Evolutionary conservation across 2,113 vertebrate species (phyloP).

Genomic region (Tupaia tana): DNA sequence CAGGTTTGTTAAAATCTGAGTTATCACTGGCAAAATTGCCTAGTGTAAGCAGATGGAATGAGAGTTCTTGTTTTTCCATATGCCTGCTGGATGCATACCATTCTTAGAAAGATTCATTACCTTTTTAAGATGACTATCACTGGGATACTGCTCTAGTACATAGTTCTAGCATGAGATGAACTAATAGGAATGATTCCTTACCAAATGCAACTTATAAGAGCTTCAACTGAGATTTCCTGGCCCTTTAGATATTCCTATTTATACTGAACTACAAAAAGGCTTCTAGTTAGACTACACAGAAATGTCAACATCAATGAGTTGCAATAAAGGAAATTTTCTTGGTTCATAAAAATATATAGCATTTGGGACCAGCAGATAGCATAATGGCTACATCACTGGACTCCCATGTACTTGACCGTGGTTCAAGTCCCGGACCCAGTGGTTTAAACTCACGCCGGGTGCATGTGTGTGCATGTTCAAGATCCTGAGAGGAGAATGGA

Average conservation of each 20-base stretch:
- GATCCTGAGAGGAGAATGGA: too few relatives aligned
- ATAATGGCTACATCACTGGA: too few relatives aligned
- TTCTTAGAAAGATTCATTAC: neutral
- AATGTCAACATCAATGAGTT: conserved; percentile 44
- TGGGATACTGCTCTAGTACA: neutral
- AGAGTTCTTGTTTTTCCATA: neutral
- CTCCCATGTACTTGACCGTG: too few relatives aligned
- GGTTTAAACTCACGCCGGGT: too few relatives aligned
- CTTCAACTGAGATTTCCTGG: neutral
- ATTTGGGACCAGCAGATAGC: too few relatives aligned
- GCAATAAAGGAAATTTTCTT: conserved; percentile 28
- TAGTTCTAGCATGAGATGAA: neutral
- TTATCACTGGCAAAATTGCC: neutral
- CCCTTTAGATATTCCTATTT: neutral
- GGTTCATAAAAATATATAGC: neutral
- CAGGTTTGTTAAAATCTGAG: neutral
- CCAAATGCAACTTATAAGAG: neutral
- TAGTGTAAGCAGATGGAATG: neutral
- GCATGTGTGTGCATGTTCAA: too few relatives aligned
- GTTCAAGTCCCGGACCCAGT: too few relatives aligned
- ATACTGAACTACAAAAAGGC: neutral
- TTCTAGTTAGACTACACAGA: conserved; percentile 29
- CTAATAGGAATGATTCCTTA: neutral
- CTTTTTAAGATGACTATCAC: neutral
- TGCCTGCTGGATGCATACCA: neutral